Conservation (phyloP, 2,797 vertebrate genomes). For the Microcaecilia unicolor region DNA sequence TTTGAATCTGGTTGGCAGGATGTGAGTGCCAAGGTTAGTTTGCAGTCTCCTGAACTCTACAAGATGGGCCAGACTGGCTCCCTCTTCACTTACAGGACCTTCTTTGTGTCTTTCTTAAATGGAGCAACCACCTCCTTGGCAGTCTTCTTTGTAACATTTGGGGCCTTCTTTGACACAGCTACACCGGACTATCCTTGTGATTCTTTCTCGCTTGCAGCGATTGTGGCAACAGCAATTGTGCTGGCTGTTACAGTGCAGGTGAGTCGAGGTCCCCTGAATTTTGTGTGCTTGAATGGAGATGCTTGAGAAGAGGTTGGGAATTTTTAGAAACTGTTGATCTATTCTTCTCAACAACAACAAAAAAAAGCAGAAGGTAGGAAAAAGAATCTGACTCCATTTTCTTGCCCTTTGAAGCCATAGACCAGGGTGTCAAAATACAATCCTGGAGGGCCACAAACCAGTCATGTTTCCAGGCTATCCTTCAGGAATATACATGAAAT, state of each 20-base stretch:
- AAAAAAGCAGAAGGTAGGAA: too few relatives aligned
- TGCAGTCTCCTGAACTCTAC: conserved; percentile 70
- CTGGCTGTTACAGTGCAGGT: conserved; percentile 72
- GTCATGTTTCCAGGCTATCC: too few relatives aligned
- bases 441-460: too few relatives aligned
- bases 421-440: too few relatives aligned
- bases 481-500: too few relatives aligned
- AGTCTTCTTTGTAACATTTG: conserved; percentile 68
- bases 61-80: conserved; percentile 52
- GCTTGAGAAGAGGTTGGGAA: too few relatives aligned
- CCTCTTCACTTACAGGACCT: conserved; percentile 60
- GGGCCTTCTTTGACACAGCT: conserved; percentile 45
- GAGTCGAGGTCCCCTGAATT: neutral
- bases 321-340: too few relatives aligned
- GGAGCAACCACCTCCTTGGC: conserved; percentile 63
- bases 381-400: too few relatives aligned
- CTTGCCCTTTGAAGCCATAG: too few relatives aligned
- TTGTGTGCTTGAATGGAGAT: too few relatives aligned
- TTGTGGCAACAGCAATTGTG: conserved; percentile 55
- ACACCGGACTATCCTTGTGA: conserved; percentile 33
- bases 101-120: conserved; percentile 52
- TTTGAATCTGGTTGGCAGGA: conserved; percentile 49
- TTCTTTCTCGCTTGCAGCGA: conserved; percentile 72
- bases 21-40: conserved; percentile 57
- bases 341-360: too few relatives aligned